A percentile compares a stretch with the other conserved stretches of the same genome.
These are phyloP conservation scores for Cerastoderma edule DNA, from an alignment of 2,888 invertebrate genomes.

Conservation along the genomic window DNA sequence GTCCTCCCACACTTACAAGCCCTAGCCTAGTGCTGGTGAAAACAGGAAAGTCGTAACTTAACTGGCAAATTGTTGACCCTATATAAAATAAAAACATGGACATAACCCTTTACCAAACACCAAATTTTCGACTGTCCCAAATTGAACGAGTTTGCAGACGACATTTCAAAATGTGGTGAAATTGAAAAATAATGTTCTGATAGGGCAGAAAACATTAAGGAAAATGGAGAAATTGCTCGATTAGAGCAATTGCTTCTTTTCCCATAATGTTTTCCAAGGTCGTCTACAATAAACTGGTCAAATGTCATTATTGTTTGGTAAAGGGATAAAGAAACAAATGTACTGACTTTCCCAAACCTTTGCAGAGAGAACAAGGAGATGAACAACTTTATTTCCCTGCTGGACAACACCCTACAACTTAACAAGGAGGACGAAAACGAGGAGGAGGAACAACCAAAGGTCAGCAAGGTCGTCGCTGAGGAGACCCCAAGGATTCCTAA, in stretches of 20 bases:
- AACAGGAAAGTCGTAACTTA: no score
- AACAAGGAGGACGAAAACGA: slow-evolving; percentile 73
- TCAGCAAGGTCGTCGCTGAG: slow-evolving; percentile 28
- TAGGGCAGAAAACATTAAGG: neutral
- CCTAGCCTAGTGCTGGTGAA: no score
- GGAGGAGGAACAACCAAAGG: slow-evolving; percentile 69
- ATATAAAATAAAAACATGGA: no score
- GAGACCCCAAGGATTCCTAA: slow-evolving; percentile 65
- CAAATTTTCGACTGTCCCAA: no score
- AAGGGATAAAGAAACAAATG: no score
- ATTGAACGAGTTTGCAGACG: no score
- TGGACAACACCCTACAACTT: slow-evolving; percentile 80
- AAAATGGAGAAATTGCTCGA: slow-evolving; percentile 8
- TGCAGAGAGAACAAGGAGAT: slow-evolving; percentile 81
- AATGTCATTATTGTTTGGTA: neutral
- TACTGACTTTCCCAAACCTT: slow-evolving; percentile 4
- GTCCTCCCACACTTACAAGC: no score
- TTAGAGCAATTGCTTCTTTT: no score
- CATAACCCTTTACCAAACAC: no score
- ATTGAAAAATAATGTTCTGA: no score
- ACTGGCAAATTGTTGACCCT: no score
- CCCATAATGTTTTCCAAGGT: neutral
- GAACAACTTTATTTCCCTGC: slow-evolving; percentile 80
- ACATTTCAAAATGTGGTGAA: no score
- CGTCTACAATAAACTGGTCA: neutral